These are phyloP conservation scores for Montifringilla adamsi DNA, from an alignment of 2,113 vertebrate species.

Conservation along the genomic window DNA sequence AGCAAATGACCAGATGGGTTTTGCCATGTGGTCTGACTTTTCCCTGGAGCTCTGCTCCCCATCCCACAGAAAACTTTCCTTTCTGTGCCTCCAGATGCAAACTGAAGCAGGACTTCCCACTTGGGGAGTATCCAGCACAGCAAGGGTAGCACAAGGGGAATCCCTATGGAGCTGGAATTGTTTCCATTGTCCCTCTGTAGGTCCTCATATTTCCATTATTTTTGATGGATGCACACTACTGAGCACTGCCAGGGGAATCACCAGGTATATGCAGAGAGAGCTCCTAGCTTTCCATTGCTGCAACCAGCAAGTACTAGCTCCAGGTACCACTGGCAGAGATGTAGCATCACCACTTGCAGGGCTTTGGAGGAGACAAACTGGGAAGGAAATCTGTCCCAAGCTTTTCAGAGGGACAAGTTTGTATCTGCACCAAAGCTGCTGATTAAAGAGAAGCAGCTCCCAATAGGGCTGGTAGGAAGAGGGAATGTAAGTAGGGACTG, in stretches of 20 bases:
- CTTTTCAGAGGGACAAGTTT: background rate
- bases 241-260: background rate
- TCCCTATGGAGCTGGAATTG: background rate
- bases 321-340: background rate
- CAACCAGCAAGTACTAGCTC: background rate
- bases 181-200: background rate
- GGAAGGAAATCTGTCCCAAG: background rate
- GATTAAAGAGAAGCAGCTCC: background rate
- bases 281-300: background rate
- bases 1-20: constrained; percentile 7
- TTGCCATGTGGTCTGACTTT: background rate
- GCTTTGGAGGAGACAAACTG: background rate
- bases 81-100: background rate
- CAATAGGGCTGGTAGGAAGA: background rate
- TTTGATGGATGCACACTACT: background rate
- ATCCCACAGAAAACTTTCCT: background rate
- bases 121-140: background rate
- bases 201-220: background rate
- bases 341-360: background rate
- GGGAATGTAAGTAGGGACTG: background rate
- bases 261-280: background rate
- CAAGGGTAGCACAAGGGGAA: background rate
- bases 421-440: background rate
- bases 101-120: background rate
- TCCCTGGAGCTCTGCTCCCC: background rate